A percentile compares a stretch with the other conserved stretches of the same genome.
Evolutionary conservation across 2,888 invertebrate species (phyloP).

Genomic region (Deladenus siricidicola): DNA sequence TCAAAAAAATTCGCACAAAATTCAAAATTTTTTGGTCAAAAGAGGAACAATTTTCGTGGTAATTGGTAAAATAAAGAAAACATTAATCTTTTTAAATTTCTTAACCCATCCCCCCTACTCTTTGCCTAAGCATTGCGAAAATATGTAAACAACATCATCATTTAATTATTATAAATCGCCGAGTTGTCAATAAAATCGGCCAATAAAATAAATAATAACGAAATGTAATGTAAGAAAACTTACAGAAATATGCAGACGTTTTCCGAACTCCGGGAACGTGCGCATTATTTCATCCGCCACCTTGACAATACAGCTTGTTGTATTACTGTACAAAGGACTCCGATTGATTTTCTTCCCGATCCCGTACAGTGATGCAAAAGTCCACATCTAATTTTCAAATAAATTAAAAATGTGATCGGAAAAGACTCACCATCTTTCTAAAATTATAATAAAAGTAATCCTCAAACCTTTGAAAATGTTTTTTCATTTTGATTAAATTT

Average conservation of each 20-base stretch:
- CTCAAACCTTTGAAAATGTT: too few relatives aligned
- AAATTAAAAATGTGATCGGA: too few relatives aligned
- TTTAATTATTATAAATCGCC: too few relatives aligned
- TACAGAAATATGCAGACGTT: not conserved
- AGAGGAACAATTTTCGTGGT: too few relatives aligned
- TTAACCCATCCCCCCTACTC: too few relatives aligned
- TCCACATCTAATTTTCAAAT: constrained; percentile 17
- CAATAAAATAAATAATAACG: not conserved
- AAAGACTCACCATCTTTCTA: too few relatives aligned
- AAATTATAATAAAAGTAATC: too few relatives aligned
- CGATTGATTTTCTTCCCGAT: constrained; percentile 9
- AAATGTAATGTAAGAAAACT: not conserved
- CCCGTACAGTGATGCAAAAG: constrained; percentile 15
- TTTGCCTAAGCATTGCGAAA: not conserved
- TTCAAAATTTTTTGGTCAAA: too few relatives aligned
- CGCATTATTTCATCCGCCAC: not conserved
- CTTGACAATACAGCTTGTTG: not conserved
- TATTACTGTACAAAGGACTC: constrained; percentile 3
- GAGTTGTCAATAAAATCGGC: not conserved
- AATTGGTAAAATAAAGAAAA: too few relatives aligned
- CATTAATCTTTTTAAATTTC: too few relatives aligned
- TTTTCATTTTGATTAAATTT: too few relatives aligned
- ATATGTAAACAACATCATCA: not conserved
- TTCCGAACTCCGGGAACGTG: constrained; percentile 6
- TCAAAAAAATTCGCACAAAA: too few relatives aligned